Evolutionary conservation across 2,888 invertebrate species (phyloP).

Genomic region (Leptopilina myrica): DNA sequence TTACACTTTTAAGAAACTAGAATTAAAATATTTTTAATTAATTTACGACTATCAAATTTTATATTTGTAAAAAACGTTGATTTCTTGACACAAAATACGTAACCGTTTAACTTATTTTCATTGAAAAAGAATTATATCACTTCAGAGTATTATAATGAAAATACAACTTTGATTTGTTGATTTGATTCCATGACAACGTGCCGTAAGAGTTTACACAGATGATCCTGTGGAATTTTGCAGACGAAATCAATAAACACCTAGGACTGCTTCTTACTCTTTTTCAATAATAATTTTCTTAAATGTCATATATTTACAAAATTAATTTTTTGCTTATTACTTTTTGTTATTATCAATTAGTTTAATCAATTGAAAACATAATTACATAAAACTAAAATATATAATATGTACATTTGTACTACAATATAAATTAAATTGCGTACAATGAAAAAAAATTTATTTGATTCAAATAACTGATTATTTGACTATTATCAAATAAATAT

Average conservation of each 20-base stretch:
- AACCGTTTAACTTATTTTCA: not conserved
- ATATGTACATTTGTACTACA: too few species aligned
- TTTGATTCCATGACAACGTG: conserved; percentile 53
- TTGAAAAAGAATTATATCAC: conserved; percentile 9
- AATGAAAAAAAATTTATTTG: too few species aligned
- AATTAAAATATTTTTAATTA: not conserved
- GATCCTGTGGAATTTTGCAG: conserved; percentile 4
- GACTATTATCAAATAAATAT: too few species aligned
- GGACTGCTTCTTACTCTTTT: too few species aligned
- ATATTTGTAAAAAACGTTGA: not conserved
- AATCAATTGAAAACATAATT: too few species aligned
- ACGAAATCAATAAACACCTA: not conserved
- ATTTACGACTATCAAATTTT: not conserved
- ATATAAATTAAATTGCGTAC: too few species aligned
- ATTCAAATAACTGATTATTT: too few species aligned
- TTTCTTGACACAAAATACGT: not conserved
- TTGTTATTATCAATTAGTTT: too few species aligned
- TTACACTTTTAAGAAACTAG: not conserved
- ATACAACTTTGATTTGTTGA: conserved; percentile 49
- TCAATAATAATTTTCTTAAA: too few species aligned
- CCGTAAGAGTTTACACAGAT: conserved; percentile 35
- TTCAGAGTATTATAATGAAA: not conserved
- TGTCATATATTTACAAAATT: too few species aligned
- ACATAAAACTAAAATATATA: too few species aligned
- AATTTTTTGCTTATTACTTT: too few species aligned